Evolutionary conservation across 2,797 vertebrate genomes (phyloP).

Genomic region (Rhadinocentrus ornatus): DNA sequence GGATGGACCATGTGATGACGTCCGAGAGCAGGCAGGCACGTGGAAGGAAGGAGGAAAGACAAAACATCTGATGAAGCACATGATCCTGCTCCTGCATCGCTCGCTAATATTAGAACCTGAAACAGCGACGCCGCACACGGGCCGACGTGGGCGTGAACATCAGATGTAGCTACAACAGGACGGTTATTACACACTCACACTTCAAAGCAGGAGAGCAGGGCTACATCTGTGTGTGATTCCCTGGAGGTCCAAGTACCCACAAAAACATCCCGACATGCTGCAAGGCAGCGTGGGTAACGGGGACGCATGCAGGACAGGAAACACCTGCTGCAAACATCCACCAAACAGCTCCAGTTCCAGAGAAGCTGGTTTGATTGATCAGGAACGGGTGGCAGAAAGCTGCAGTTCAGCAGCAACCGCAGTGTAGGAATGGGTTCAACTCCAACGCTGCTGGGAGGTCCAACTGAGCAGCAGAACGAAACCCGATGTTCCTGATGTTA

Average conservation of each 20-base stretch:
- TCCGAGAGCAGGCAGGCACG: not conserved
- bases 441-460: too few species aligned
- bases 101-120: constrained; percentile 68
- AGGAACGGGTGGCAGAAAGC: too few species aligned
- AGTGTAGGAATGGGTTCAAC: too few species aligned
- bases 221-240: constrained; percentile 61
- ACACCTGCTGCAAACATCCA: not conserved
- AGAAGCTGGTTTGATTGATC: too few species aligned
- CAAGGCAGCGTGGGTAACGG: constrained; percentile 45
- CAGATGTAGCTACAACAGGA: constrained; percentile 11
- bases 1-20: constrained; percentile 11
- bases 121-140: constrained; percentile 45
- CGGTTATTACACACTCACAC: constrained; percentile 28
- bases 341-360: constrained; percentile 11
- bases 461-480: too few species aligned
- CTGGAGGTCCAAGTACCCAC: constrained; percentile 41
- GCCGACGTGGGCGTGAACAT: not conserved
- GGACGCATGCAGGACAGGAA: not conserved
- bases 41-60: not conserved
- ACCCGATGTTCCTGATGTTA: too few species aligned
- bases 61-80: constrained; percentile 22
- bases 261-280: constrained; percentile 38
- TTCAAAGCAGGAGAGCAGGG: not conserved
- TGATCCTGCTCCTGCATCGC: too few species aligned
- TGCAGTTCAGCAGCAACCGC: too few species aligned